Percentiles rank a stretch among this genome's conserved stretches.
phyloP scores from a whole-genome alignment of 1,140 invertebrate genomes.

The Portunus trituberculatus region DNA sequence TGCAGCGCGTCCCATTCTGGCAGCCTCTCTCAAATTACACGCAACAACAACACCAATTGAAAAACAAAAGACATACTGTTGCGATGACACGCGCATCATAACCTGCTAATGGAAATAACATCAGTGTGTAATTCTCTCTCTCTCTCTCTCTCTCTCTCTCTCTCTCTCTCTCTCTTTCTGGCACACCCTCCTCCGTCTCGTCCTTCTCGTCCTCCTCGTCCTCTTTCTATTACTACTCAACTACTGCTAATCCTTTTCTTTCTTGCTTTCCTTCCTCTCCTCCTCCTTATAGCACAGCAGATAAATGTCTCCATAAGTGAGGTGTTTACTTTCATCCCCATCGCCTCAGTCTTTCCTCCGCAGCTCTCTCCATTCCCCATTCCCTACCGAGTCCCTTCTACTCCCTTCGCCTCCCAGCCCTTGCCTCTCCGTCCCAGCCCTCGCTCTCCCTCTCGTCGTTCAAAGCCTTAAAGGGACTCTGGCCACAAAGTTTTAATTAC shows the following conservation, averaged over 20 bases:
- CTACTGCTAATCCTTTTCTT: neutral
- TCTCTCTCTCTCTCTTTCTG: neutral
- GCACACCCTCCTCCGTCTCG: no score
- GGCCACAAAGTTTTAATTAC: conserved; percentile 14
- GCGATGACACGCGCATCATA: neutral
- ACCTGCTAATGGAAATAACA: neutral
- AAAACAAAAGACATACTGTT: conserved; percentile 1
- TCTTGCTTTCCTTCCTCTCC: neutral
- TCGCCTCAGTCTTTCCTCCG: no score
- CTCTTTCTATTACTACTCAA: no score
- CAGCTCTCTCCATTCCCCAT: no score
- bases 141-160: neutral
- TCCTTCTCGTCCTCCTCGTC: no score
- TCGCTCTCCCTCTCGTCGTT: neutral
- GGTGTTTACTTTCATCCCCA: no score
- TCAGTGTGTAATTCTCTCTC: neutral
- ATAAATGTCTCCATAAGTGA: no score
- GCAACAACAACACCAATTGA: neutral
- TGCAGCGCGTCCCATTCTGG: neutral
- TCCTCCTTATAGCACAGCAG: neutral
- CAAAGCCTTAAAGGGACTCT: neutral
- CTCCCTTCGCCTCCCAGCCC: neutral
- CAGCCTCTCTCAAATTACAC: neutral
- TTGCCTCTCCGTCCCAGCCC: neutral
- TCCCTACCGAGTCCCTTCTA: no score